Conservation (phyloP, 2,888 invertebrate species). For the Trichogramma dendrolimi region DNA sequence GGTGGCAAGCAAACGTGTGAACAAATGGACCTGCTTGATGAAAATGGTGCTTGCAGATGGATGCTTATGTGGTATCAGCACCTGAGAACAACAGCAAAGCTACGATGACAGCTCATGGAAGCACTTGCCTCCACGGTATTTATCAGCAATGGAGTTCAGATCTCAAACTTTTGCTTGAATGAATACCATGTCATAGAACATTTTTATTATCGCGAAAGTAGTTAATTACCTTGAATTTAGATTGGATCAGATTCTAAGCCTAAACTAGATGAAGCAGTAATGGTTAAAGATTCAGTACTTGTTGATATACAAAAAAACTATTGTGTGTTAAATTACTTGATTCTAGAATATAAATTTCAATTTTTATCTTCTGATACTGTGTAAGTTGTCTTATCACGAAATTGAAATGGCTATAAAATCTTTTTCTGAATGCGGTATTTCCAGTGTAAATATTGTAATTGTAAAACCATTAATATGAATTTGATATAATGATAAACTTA, state of each 20-base stretch:
- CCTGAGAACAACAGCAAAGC: constrained; percentile 28
- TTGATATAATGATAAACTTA: constrained; percentile 20
- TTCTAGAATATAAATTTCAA: constrained; percentile 19
- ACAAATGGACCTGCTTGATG: constrained; percentile 28
- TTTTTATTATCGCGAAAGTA: no score
- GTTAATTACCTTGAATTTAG: no score
- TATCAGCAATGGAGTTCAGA: constrained; percentile 48
- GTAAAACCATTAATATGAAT: constrained; percentile 14
- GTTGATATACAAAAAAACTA: constrained; percentile 19
- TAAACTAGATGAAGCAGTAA: no score
- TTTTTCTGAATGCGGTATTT: constrained; percentile 20
- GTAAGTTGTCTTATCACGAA: constrained; percentile 25
- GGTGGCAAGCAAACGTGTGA: constrained; percentile 46
- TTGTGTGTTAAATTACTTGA: constrained; percentile 24
- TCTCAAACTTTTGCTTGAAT: constrained; percentile 28
- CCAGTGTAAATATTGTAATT: constrained; percentile 19
- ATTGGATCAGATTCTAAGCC: no score
- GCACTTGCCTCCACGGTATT: constrained; percentile 53
- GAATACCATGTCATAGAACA: constrained; percentile 14
- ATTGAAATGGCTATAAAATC: constrained; percentile 9
- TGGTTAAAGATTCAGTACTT: neutral
- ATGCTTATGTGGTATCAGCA: constrained; percentile 26
- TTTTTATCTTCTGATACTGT: constrained; percentile 26
- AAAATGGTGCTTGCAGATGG: constrained; percentile 27
- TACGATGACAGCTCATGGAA: constrained; percentile 31